phyloP scores from a whole-genome alignment of 2,888 invertebrate species.

The Phlogophora meticulosa region DNA sequence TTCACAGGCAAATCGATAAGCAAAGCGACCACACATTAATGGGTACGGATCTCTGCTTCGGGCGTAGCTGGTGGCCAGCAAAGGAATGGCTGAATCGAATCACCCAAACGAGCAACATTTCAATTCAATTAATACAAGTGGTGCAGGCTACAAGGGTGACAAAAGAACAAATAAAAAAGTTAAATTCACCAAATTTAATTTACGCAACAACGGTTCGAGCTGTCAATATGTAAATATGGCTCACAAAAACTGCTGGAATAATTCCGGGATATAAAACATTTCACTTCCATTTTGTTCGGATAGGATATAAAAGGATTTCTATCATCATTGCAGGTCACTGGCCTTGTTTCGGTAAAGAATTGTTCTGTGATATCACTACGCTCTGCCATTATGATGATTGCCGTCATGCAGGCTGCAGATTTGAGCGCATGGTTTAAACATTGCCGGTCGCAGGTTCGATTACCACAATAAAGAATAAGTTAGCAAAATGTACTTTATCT shows the following conservation, averaged over 20 bases:
- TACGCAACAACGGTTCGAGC: conserved; percentile 44
- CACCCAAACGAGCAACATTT: conserved; percentile 15
- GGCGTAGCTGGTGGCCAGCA: too few relatives aligned
- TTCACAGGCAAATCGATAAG: too few relatives aligned
- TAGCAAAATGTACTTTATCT: too few relatives aligned
- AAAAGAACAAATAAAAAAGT: conserved; percentile 46
- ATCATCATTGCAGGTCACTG: conserved; percentile 9
- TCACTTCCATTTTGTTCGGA: conserved; percentile 31
- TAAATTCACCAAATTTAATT: conserved; percentile 57
- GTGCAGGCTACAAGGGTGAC: conserved; percentile 7
- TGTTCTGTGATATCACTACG: not conserved
- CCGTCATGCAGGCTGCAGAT: too few relatives aligned
- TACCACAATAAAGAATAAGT: too few relatives aligned
- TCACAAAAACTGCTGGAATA: conserved; percentile 46
- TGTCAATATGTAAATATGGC: conserved; percentile 63
- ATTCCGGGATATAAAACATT: conserved; percentile 47
- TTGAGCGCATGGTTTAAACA: too few relatives aligned
- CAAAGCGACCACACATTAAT: too few relatives aligned
- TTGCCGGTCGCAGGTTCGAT: too few relatives aligned
- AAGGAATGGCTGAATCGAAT: too few relatives aligned
- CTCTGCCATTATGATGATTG: not conserved
- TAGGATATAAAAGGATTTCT: conserved; percentile 34
- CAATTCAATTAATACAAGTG: conserved; percentile 20
- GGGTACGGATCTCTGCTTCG: too few relatives aligned
- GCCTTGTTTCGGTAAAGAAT: not conserved